These are phyloP conservation scores for Psittacus erithacus DNA, from an alignment of 2,113 vertebrate genomes.

Conservation along the genomic window DNA sequence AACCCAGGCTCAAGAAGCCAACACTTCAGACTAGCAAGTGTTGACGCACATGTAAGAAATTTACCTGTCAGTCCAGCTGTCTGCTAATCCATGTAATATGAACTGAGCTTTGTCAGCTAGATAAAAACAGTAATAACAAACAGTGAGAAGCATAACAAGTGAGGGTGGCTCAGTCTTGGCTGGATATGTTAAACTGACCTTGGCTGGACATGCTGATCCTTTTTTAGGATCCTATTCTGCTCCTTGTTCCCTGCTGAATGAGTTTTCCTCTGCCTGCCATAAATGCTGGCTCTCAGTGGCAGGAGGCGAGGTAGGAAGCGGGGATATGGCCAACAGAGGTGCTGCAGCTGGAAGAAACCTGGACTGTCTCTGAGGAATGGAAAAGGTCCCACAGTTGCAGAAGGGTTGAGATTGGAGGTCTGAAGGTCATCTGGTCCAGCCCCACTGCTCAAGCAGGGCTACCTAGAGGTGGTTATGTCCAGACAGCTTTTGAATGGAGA, in stretches of 20 bases:
- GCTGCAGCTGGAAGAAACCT: not conserved
- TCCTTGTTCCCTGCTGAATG: not conserved
- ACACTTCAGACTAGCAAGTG: not conserved
- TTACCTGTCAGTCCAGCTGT: not conserved
- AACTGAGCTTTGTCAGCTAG: not conserved
- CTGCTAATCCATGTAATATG: not conserved
- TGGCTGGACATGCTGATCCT: not conserved
- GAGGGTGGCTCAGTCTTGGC: not conserved
- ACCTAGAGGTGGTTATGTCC: not conserved
- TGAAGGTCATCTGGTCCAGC: not conserved
- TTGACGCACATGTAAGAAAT: not conserved
- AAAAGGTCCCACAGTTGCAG: not conserved
- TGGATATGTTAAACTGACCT: not conserved
- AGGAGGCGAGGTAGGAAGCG: not conserved
- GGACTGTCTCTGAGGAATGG: not conserved
- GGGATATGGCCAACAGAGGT: not conserved
- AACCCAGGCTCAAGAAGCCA: not conserved
- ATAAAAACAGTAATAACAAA: not conserved
- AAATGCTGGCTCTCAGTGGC: not conserved
- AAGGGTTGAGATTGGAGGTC: not conserved
- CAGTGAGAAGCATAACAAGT: not conserved
- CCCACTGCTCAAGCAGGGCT: fast-evolving
- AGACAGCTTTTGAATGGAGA: not conserved
- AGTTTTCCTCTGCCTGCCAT: not conserved
- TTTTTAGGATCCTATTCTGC: not conserved